A percentile compares a stretch with the other conserved stretches of the same genome.
phyloP scores from a whole-genome alignment of 2,797 vertebrate genomes.

The Urophycis tenuis region DNA sequence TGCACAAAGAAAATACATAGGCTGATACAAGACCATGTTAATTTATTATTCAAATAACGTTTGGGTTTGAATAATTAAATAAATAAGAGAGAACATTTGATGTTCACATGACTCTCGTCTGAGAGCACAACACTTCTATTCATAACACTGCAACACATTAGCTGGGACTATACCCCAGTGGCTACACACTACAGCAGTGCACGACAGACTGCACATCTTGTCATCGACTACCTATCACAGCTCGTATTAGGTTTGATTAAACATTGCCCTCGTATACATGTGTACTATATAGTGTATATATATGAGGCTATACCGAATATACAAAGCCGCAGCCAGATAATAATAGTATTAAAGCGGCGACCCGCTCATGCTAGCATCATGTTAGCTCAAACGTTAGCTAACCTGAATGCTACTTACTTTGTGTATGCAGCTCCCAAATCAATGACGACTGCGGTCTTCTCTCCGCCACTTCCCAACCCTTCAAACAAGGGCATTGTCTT shows the following conservation, averaged over 20 bases:
- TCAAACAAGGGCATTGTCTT: slow-evolving; percentile 90
- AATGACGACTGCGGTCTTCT: slow-evolving; percentile 94
- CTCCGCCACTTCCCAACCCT: slow-evolving; percentile 88
- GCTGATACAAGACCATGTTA: too few relatives aligned
- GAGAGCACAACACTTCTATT: neutral
- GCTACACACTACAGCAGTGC: too few relatives aligned
- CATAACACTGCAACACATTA: neutral
- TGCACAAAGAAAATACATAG: too few relatives aligned
- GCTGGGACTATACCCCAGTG: too few relatives aligned
- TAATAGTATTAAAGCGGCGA: slow-evolving; percentile 6
- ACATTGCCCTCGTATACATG: too few relatives aligned
- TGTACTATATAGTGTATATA: too few relatives aligned
- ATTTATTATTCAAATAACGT: neutral
- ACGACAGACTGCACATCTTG: too few relatives aligned
- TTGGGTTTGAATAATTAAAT: neutral
- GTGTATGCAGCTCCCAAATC: slow-evolving; percentile 93
- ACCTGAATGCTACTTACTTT: slow-evolving; percentile 77
- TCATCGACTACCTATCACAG: too few relatives aligned
- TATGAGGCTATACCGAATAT: too few relatives aligned
- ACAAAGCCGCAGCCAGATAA: slow-evolving; percentile 8
- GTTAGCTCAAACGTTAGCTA: slow-evolving; percentile 23
- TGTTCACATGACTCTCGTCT: neutral
- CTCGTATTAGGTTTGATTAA: too few relatives aligned
- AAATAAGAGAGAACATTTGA: neutral
- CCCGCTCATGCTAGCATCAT: neutral